phyloP scores from a whole-genome alignment of 2,113 vertebrate species.

The Misgurnus mizolepis region DNA sequence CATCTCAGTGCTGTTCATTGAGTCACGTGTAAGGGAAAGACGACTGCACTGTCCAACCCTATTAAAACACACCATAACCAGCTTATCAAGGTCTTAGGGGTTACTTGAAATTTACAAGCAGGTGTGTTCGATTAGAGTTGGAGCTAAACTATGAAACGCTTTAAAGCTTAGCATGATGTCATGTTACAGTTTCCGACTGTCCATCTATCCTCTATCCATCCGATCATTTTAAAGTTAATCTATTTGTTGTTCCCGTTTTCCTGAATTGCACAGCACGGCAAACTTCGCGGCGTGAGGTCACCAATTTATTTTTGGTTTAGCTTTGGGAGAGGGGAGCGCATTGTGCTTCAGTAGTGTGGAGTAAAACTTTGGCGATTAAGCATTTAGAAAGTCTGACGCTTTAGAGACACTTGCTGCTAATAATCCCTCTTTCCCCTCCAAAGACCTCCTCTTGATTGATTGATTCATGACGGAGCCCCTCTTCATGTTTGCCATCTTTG shows the following conservation, averaged over 20 bases:
- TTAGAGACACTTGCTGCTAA: slow-evolving; percentile 61
- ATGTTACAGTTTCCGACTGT: background rate
- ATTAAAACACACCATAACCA: too few relatives aligned
- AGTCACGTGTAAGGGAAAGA: background rate
- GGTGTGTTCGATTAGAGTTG: too few relatives aligned
- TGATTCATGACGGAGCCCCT: slow-evolving; percentile 61
- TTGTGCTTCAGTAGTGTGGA: slow-evolving; percentile 40
- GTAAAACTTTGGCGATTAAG: slow-evolving; percentile 62
- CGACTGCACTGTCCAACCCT: too few relatives aligned
- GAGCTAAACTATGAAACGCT: background rate
- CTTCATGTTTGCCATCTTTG: background rate
- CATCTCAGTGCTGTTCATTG: background rate
- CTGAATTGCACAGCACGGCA: slow-evolving; percentile 61
- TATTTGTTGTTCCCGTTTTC: background rate
- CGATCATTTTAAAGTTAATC: slow-evolving; percentile 8
- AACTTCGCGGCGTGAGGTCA: slow-evolving; percentile 43
- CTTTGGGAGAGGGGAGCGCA: slow-evolving; percentile 33
- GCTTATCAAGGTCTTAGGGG: too few relatives aligned
- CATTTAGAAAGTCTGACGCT: slow-evolving; percentile 56
- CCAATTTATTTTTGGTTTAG: background rate
- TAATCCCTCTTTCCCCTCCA: slow-evolving; percentile 56
- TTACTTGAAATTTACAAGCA: too few relatives aligned
- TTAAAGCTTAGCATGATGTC: slow-evolving; percentile 37
- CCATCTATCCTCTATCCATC: background rate
- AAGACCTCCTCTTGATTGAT: slow-evolving; percentile 66